Evolutionary conservation across 2,888 invertebrate genomes (phyloP).

Genomic region (Stenchaetothrips biformis): DNA sequence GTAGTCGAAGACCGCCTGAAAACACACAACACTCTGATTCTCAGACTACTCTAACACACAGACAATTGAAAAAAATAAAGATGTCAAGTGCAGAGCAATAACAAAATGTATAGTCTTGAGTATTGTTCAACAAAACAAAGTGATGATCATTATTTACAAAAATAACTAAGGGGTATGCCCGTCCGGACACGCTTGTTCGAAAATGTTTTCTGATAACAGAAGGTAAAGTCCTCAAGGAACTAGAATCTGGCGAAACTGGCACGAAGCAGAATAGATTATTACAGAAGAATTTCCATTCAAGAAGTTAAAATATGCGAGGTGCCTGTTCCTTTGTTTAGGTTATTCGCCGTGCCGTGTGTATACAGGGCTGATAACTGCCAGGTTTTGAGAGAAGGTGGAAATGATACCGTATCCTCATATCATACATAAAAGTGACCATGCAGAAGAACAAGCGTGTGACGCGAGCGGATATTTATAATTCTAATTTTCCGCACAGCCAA

Average conservation of each 20-base stretch:
- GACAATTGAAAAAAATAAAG: neutral
- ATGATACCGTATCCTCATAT: neutral
- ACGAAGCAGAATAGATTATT: neutral
- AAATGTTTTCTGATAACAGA: too few relatives aligned
- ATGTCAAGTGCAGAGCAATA: too few relatives aligned
- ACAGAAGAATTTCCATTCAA: neutral
- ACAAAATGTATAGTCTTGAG: too few relatives aligned
- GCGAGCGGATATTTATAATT: slow-evolving; percentile 27
- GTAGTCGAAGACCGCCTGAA: neutral
- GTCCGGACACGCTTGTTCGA: too few relatives aligned
- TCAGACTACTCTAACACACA: neutral
- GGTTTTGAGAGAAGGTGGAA: neutral
- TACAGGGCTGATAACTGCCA: neutral
- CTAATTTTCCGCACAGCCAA: slow-evolving; percentile 40
- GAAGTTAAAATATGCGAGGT: slow-evolving; percentile 2
- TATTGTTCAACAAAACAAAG: too few relatives aligned
- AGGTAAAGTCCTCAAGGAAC: too few relatives aligned
- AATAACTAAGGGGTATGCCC: neutral
- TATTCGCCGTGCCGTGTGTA: slow-evolving; percentile 12
- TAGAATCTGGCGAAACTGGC: too few relatives aligned
- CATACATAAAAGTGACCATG: neutral
- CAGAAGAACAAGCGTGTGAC: neutral
- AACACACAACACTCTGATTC: neutral
- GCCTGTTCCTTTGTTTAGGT: slow-evolving; percentile 9
- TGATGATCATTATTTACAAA: neutral